Evolutionary conservation across 2,113 vertebrate species (phyloP), one percentile per base, ranked within the genome.

Genomic region (Cyprichromis sp.): DNA sequence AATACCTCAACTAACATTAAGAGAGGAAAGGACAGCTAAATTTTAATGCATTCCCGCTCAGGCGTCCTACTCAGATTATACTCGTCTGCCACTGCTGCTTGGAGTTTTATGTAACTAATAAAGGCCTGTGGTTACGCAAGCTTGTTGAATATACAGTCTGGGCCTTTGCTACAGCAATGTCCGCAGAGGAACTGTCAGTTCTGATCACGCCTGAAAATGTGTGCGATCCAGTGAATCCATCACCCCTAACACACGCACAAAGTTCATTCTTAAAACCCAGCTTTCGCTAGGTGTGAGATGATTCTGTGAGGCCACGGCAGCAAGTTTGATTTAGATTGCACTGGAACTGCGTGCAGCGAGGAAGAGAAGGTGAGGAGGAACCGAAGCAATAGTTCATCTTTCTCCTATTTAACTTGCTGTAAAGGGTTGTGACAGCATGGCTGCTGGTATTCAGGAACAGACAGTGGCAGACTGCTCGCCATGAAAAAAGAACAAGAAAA

Each of bases 81-180:
- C 81, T 91, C 26, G 47, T 79, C 38, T 87, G 50, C 53, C 19
- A 14, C 82, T 71, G 88, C 19, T 83, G 80, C 91, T 81, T 66
- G 47, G 26, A 86, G 55, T 73, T 93, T 94, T 93, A 94, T 89
- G 81, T 81, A 91, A 92, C 81, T 53, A 52, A 82, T 50, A 90
- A 76, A 88, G 78, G 59, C 36, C 59, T 29, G 7, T 85, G 52
- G 83, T 92, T 90, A 90, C 45, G 89, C 80, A 90, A 90, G 84
- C 50, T 82, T 82, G 87, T 57, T 55, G 63, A 90, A 59, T 53
- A 3, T 13, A 78, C 82, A 38, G 82, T 81, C 86, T 82, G 66
- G 47, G 26, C 80, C 86, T 88, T 81, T 79, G 38, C 81, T 38
- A 54, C 36, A 13, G 61, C 53, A 80, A 54, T 68, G 40, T 38